phyloP scores from a whole-genome alignment of 2,888 invertebrate genomes.

The Camponotus fellah region DNA sequence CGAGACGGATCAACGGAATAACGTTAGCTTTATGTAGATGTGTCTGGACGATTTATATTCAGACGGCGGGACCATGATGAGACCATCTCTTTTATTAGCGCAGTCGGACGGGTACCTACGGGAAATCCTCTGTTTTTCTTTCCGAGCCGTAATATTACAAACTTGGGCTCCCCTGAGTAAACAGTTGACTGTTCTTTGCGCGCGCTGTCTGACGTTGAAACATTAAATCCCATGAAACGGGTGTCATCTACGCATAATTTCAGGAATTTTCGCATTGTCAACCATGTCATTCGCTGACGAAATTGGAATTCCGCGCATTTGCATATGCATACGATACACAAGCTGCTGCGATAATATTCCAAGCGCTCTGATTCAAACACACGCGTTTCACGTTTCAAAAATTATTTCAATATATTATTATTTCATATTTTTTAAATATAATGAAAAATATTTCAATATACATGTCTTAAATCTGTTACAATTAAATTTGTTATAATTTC shows the following conservation, averaged over 20 bases:
- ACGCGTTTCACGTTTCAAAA: not conserved
- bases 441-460: too few species aligned
- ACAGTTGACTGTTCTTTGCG: slow-evolving; percentile 55
- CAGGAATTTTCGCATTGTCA: slow-evolving; percentile 45
- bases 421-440: not conserved
- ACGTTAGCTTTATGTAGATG: slow-evolving; percentile 56
- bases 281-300: slow-evolving; percentile 6
- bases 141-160: slow-evolving; percentile 54
- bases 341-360: not conserved
- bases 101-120: slow-evolving; percentile 51
- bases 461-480: not conserved
- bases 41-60: slow-evolving; percentile 55
- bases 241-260: slow-evolving; percentile 54
- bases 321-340: not conserved
- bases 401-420: not conserved
- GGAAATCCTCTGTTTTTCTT: slow-evolving; percentile 54
- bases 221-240: slow-evolving; percentile 55
- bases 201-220: slow-evolving; percentile 46
- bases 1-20: slow-evolving; percentile 50
- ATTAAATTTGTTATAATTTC: not conserved
- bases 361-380: not conserved
- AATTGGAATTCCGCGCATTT: slow-evolving; percentile 32
- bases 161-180: slow-evolving; percentile 55
- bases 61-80: slow-evolving; percentile 44
- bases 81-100: slow-evolving; percentile 54